Evolutionary conservation across 2,888 invertebrate species (phyloP).

Genomic region (Pollenia angustigena): DNA sequence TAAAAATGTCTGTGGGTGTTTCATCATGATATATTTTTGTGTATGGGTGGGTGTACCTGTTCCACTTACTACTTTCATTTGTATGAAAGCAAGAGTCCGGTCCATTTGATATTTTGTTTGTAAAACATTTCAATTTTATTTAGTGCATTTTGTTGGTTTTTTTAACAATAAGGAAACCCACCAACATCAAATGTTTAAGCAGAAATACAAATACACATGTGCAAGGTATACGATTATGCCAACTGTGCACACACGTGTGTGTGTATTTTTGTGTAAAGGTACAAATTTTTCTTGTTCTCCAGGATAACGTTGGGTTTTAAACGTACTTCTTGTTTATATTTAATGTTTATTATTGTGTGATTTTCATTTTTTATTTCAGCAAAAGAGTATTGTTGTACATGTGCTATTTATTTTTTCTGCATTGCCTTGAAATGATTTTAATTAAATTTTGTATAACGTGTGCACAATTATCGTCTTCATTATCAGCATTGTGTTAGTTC

Average conservation of each 20-base stretch:
- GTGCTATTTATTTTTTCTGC: conserved; percentile 10
- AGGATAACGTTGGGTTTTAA: background rate
- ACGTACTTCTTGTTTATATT: background rate
- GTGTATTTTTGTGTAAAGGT: background rate
- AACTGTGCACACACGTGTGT: background rate
- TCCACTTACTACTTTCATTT: background rate
- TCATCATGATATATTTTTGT: background rate
- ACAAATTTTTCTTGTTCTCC: background rate
- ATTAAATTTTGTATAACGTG: conserved; percentile 66
- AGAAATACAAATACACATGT: background rate
- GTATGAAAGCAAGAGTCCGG: background rate
- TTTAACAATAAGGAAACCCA: conserved; percentile 21
- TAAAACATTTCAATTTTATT: background rate
- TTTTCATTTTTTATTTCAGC: background rate
- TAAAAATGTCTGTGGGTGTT: conserved; percentile 3
- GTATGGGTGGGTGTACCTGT: background rate
- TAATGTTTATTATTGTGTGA: background rate
- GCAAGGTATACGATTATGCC: background rate
- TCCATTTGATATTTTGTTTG: conserved; percentile 24
- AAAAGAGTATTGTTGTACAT: conserved; percentile 5
- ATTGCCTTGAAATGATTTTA: conserved; percentile 61
- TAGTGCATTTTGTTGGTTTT: background rate
- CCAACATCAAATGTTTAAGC: background rate
- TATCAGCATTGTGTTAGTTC: background rate
- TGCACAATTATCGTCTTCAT: conserved; percentile 33